Evolutionary conservation across 2,888 invertebrate genomes (phyloP).

Genomic region (Reticulitermes lucifugus): DNA sequence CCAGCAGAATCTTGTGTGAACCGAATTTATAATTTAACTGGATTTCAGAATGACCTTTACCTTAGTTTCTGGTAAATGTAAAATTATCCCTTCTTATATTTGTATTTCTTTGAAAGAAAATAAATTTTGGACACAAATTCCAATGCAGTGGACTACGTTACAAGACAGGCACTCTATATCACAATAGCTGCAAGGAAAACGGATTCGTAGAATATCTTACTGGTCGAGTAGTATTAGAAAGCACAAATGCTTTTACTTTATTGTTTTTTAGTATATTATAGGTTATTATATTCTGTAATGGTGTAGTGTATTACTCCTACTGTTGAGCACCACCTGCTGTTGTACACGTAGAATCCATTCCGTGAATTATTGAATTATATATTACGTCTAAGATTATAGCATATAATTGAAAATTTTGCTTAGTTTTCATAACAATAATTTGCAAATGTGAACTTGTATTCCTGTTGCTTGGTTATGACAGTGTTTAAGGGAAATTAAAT

Average conservation of each 20-base stretch:
- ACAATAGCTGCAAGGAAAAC: background rate
- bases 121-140: background rate
- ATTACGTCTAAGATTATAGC: no score
- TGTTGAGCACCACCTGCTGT: no score
- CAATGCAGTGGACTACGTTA: background rate
- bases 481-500: background rate
- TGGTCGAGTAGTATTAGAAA: background rate
- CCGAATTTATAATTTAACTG: background rate
- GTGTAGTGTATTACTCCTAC: no score
- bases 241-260: background rate
- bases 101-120: background rate
- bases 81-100: background rate
- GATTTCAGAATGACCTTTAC: background rate
- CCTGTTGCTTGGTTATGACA: background rate
- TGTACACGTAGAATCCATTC: no score
- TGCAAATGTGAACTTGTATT: no score
- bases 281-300: no score
- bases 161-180: no score
- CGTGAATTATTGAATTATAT: no score
- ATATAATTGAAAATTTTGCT: no score
- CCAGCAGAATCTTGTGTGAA: background rate
- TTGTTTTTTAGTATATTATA: background rate
- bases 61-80: background rate
- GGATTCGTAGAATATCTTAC: slow-evolving; percentile 16
- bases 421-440: no score